Evolutionary conservation across 1,140 invertebrate genomes (phyloP).

Genomic region (Dendrolimus punctatus): DNA sequence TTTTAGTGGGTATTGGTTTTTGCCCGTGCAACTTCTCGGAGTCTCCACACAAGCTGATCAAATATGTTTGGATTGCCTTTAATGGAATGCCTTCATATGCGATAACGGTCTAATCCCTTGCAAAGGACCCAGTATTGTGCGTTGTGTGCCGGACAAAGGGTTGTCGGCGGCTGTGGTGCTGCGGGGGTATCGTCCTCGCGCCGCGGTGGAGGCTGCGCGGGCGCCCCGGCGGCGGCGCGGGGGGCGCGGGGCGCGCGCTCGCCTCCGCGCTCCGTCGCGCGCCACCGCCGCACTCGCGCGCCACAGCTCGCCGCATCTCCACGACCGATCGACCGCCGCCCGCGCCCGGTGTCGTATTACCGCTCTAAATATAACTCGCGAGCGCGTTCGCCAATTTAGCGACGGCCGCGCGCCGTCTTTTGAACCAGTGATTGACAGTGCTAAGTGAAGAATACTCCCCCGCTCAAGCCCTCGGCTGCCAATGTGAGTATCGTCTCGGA

Average conservation of each 20-base stretch:
- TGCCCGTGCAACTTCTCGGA: no score
- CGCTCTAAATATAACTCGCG: slow-evolving; percentile 67
- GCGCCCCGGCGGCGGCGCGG: slow-evolving; percentile 5
- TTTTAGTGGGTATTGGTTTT: not conserved
- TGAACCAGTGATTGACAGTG: slow-evolving; percentile 70
- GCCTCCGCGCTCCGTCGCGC: slow-evolving; percentile 8
- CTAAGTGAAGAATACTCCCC: slow-evolving; percentile 55
- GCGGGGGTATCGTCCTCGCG: slow-evolving; percentile 48
- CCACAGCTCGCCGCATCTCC: slow-evolving; percentile 32
- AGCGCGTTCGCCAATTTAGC: slow-evolving; percentile 67
- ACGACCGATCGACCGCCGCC: slow-evolving; percentile 55
- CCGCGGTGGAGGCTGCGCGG: slow-evolving; percentile 24
- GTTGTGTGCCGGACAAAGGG: slow-evolving; percentile 13
- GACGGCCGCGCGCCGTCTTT: slow-evolving; percentile 62
- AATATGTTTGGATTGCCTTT: no score
- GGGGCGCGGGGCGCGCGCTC: slow-evolving; percentile 8
- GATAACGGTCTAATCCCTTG: no score
- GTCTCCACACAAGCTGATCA: no score
- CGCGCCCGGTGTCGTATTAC: slow-evolving; percentile 67
- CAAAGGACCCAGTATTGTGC: not conserved
- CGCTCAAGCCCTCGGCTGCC: slow-evolving; percentile 28
- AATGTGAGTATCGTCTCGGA: slow-evolving; percentile 48
- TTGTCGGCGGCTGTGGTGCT: slow-evolving; percentile 31
- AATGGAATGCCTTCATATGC: no score
- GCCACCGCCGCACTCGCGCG: slow-evolving; percentile 45